A percentile compares a stretch with the other conserved stretches of the same genome.
Conservation (phyloP, 2,797 vertebrate genomes). For the Fringilla coelebs region DNA sequence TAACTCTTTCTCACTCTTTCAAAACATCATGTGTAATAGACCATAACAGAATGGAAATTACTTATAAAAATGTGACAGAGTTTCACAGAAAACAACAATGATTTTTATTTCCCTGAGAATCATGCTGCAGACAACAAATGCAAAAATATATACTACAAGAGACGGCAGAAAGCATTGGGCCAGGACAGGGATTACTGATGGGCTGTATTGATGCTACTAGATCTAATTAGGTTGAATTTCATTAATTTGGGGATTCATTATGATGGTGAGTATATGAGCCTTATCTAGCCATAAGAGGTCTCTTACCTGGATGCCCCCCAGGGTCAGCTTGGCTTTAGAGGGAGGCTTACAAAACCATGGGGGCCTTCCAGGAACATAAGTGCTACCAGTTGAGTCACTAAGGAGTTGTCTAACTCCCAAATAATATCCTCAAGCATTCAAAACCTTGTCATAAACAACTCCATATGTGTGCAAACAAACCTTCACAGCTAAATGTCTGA, state of each 20-base stretch:
- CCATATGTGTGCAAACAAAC: not conserved
- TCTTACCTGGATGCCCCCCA: not conserved
- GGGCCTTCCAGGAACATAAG: not conserved
- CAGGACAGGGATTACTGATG: not conserved
- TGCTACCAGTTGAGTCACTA: not conserved
- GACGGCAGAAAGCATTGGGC: not conserved
- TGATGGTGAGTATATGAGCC: not conserved
- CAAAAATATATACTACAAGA: not conserved
- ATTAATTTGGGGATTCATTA: not conserved
- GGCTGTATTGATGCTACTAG: not conserved
- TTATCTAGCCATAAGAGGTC: not conserved
- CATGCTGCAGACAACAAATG: not conserved
- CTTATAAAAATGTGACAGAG: not conserved
- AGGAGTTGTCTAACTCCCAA: not conserved
- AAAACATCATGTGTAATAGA: conserved; percentile 10
- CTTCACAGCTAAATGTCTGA: not conserved
- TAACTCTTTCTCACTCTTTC: conserved; percentile 45
- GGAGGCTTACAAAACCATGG: not conserved
- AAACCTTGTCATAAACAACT: not conserved
- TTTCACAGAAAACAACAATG: conserved; percentile 13
- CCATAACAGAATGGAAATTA: conserved; percentile 16
- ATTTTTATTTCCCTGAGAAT: not conserved
- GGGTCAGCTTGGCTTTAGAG: not conserved
- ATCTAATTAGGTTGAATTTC: not conserved
- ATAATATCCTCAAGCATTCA: not conserved